Percentiles rank a stretch among this genome's conserved stretches.
These are phyloP conservation scores for Orius insidiosus DNA, from an alignment of 1,140 invertebrate species.

Conservation along the genomic window DNA sequence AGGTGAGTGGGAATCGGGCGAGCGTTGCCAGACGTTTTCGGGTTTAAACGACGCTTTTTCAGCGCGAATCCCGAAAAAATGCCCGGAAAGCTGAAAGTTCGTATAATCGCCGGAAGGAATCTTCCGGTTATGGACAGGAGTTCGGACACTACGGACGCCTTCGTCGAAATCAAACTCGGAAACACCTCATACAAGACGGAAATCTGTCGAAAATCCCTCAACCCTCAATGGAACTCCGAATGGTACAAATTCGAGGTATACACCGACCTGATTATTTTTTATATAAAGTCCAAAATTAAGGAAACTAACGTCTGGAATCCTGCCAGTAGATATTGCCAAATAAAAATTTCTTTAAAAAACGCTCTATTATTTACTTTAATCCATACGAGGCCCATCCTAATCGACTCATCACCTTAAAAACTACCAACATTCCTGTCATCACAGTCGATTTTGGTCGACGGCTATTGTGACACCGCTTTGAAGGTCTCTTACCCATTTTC, in stretches of 20 bases:
- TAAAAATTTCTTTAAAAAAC: slow-evolving; percentile 13
- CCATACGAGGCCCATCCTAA: too few relatives aligned
- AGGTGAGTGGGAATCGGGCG: too few relatives aligned
- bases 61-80: slow-evolving; percentile 44
- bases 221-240: slow-evolving; percentile 94
- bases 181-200: slow-evolving; percentile 90
- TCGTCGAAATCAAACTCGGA: slow-evolving; percentile 90
- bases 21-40: too few relatives aligned
- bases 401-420: too few relatives aligned
- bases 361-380: too few relatives aligned
- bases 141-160: slow-evolving; percentile 91
- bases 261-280: not conserved
- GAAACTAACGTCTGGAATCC: not conserved
- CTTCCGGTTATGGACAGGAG: slow-evolving; percentile 90
- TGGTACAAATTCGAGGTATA: slow-evolving; percentile 80
- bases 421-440: too few relatives aligned
- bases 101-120: slow-evolving; percentile 80
- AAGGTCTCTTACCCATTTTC: too few relatives aligned
- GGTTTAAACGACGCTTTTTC: too few relatives aligned
- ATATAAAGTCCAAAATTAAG: too few relatives aligned
- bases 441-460: too few relatives aligned
- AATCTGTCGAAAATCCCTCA: slow-evolving; percentile 82
- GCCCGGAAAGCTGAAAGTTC: slow-evolving; percentile 96
- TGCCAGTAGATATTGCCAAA: not conserved
- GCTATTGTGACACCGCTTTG: too few relatives aligned